Conservation (phyloP, 2,797 vertebrate species). For the Cephalopachus bancanus region DNA sequence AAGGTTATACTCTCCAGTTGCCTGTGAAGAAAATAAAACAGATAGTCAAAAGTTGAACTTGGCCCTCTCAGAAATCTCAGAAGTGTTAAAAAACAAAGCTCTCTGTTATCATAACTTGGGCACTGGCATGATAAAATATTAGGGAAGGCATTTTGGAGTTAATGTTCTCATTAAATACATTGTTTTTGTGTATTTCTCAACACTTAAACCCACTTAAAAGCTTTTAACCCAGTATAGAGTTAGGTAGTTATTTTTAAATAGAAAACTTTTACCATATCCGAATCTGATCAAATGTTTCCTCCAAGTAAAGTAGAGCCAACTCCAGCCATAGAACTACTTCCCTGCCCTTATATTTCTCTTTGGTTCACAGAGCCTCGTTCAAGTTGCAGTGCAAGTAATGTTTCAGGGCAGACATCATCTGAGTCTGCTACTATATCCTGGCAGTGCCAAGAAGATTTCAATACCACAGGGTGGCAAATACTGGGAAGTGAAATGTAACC, state of each 20-base stretch:
- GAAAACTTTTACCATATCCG: neutral
- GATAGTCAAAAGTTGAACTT: constrained; percentile 67
- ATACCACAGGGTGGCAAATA: rapidly evolving
- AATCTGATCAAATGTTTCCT: neutral
- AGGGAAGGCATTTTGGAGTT: constrained; percentile 32
- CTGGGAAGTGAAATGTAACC: neutral
- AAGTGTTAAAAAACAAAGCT: constrained; percentile 48
- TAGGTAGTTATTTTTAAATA: constrained; percentile 37
- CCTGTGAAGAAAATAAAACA: constrained; percentile 73
- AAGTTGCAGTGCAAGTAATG: neutral
- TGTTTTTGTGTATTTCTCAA: constrained; percentile 46
- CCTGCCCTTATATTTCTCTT: neutral
- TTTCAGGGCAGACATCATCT: neutral
- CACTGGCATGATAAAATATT: neutral
- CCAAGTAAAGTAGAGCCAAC: neutral
- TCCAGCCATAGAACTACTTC: neutral
- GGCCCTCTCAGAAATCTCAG: neutral
- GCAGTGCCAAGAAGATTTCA: neutral
- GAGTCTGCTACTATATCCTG: neutral
- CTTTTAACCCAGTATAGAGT: neutral
- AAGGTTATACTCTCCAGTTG: constrained; percentile 60
- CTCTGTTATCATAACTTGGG: neutral
- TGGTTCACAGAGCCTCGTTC: neutral
- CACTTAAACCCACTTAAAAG: neutral
- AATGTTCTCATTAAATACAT: constrained; percentile 42